A percentile compares a stretch with the other conserved stretches of the same genome.
Evolutionary conservation across 1,140 invertebrate species (phyloP).

Genomic region (Copidosoma floridanum): DNA sequence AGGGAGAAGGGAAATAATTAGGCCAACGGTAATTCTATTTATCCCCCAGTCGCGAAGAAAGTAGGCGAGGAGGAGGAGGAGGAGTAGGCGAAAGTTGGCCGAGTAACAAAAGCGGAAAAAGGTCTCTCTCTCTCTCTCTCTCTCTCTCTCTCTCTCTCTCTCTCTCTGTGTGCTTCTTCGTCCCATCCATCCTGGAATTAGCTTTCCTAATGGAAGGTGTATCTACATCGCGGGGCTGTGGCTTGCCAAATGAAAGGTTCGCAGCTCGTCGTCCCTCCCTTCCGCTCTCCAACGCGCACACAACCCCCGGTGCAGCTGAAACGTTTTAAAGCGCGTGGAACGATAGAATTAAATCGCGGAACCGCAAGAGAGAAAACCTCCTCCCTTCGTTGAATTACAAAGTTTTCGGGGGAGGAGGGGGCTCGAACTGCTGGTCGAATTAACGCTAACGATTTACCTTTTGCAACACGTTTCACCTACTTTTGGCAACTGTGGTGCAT

Average conservation of each 20-base stretch:
- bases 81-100: too few relatives aligned
- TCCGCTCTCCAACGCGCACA: not conserved
- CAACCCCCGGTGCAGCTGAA: too few relatives aligned
- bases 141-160: conserved; percentile 7
- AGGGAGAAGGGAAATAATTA: too few relatives aligned
- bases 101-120: too few relatives aligned
- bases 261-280: not conserved
- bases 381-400: conserved; percentile 16
- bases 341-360: conserved; percentile 23
- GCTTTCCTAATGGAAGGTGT: conserved; percentile 16
- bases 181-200: conserved; percentile 9
- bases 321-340: conserved; percentile 22
- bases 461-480: conserved; percentile 17
- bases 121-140: not conserved
- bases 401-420: not conserved
- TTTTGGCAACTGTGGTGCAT: not conserved
- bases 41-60: too few relatives aligned
- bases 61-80: too few relatives aligned
- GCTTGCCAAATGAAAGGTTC: conserved; percentile 21
- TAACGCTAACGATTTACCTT: conserved; percentile 24
- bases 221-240: not conserved
- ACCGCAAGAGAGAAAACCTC: conserved; percentile 13
- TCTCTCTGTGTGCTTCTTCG: conserved; percentile 2
- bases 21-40: too few relatives aligned
- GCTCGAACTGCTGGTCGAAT: not conserved